Evolutionary conservation across 2,797 vertebrate species (phyloP), one percentile per base, ranked within the genome.

Genomic region (Eulemur rubriventer): DNA sequence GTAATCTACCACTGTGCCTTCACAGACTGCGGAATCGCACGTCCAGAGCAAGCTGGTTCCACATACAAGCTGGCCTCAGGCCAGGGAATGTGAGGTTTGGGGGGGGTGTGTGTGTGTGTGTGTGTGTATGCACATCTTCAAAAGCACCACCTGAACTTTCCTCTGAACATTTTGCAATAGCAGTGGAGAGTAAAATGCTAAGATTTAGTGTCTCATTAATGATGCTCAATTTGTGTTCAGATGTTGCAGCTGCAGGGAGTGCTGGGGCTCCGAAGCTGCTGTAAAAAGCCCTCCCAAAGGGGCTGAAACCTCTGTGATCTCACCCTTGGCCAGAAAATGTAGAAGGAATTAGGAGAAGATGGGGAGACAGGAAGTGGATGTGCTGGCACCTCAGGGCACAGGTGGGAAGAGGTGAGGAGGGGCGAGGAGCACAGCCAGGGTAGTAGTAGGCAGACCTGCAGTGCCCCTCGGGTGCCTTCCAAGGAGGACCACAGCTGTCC

Each of bases 1-100:
- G 97, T 96, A 98, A 98, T 98, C 94, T 94, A 98, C 97, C 95
- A 96, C 97, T 96, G 97, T 18, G 46, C 97, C 93, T 97, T 97
- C 96, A 69, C 88, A 81, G 96, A 96, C 97, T 98, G 96, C 96
- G 96, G 82, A 98, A 98, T 97, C 33, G 30, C 93, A 18, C 0
- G 79, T 94, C 91, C 0, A 1, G 41, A 55, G 93, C 6, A 1
- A 91, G 14, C 92, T 0, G 65, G 78, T 87, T 89, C 65, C 0
- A 1, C 20, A n/a, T 11, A 2, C 35, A 75, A 35, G 67, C 81
- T 13, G 2, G 46, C 81, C 81, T 4, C 30, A 28, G 78, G 65
- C 48, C n/a, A 11, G 1, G 6, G 48, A 17, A 55, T 33, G 41
- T 65, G 52, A n/a, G 43, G 20, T 63, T 83, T 22, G 14, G 16